These are phyloP conservation scores for Pelodytes ibericus DNA, from an alignment of 2,797 vertebrate genomes.

Conservation along the genomic window DNA sequence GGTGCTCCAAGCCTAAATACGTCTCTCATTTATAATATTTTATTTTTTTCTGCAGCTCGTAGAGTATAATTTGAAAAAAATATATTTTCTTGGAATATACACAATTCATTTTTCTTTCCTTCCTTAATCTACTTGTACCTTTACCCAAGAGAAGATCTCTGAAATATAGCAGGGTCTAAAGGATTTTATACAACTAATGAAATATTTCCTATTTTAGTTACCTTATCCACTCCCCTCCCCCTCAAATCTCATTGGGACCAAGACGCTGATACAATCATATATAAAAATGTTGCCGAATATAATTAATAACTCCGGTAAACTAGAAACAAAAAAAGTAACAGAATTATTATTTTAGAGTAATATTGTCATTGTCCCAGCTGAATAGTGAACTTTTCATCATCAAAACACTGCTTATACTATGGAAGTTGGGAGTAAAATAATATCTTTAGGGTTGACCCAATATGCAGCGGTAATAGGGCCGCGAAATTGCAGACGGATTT, in stretches of 20 bases:
- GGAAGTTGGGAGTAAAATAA: too few relatives aligned
- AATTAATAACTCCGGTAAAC: constrained; percentile 80
- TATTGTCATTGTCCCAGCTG: constrained; percentile 69
- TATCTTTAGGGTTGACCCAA: too few relatives aligned
- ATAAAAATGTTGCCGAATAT: constrained; percentile 74
- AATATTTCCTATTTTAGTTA: constrained; percentile 77
- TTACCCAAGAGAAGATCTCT: constrained; percentile 69
- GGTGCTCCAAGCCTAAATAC: constrained; percentile 63
- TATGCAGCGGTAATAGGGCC: too few relatives aligned
- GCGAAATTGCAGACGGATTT: too few relatives aligned
- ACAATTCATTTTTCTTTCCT: constrained; percentile 64
- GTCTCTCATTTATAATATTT: constrained; percentile 72
- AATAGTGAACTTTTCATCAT: too few relatives aligned
- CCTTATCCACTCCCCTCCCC: constrained; percentile 73
- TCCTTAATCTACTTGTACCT: constrained; percentile 74
- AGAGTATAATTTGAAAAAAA: constrained; percentile 72
- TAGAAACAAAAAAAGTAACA: constrained; percentile 76
- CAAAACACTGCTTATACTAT: too few relatives aligned
- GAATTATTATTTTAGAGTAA: constrained; percentile 70
- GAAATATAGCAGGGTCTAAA: constrained; percentile 67
- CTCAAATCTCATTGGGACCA: constrained; percentile 72
- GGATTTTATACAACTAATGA: constrained; percentile 79
- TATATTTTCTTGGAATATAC: constrained; percentile 68
- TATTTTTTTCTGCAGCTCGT: constrained; percentile 63
- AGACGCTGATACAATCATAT: constrained; percentile 79